Evolutionary conservation across 2,888 invertebrate genomes (phyloP), one percentile per base, ranked within the genome.

Genomic region (Drosophila demipolita): DNA sequence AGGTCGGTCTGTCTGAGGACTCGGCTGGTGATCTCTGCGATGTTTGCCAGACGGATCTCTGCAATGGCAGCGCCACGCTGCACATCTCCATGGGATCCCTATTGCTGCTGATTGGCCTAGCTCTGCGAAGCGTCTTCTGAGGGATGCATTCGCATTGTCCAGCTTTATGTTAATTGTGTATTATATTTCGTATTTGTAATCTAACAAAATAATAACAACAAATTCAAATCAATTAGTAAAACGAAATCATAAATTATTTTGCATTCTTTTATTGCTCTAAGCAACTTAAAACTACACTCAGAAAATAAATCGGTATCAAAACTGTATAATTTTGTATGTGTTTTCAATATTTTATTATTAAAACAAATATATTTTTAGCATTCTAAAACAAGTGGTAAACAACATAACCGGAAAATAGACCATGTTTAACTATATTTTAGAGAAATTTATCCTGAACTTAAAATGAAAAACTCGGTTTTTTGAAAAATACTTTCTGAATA

Each of bases 11-110:
- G 5, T n/a, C 68, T 0, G 54, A 32, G 29, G 12, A 68, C 15
- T 50, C 66, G 3, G 17, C 15, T 26, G 59, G 38, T 1, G 73
- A 81, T 60, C 40, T 67, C 2, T 92, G 92, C 53, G 15, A 72
- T 15, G 66, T 82, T 11, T 92, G 92, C 36, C 35, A 75, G 12
- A 64, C 29, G 15, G 70, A 87, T 66, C 70, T 64, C 1, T 92
- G 92, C 71, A 92, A 92, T 63, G 78, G 89, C 33, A 78, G 88
- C 66, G 66, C 77, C 20, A 68, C 66, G 11, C 35, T 85, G 0
- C 66, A 73, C 20, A 35, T 86, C 2, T 90, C 92, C 4, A 15
- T 85, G 23, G 64, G 71, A 12, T 61, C 77, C 1, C 26, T 91
- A 45, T 29, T 90, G 17, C 67, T 87, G 17, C 61, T 87, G 33